Conservation (phyloP, 2,888 invertebrate species). For the Fabriciana adippe region DNA sequence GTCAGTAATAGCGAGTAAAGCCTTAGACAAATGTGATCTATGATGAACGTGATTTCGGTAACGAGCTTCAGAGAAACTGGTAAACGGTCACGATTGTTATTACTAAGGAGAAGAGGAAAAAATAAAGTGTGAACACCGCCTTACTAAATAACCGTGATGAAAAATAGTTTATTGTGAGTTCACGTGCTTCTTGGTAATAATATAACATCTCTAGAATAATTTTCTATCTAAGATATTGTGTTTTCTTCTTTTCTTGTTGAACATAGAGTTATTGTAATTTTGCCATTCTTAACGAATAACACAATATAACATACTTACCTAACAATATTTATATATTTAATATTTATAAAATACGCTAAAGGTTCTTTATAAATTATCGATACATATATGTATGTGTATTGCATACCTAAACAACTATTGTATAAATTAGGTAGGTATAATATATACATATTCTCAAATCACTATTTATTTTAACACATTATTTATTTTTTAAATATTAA, state of each 20-base stretch:
- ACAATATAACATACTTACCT: slow-evolving; percentile 3
- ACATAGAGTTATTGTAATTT: slow-evolving; percentile 62
- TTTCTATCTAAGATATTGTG: slow-evolving; percentile 67
- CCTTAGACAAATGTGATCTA: slow-evolving; percentile 80
- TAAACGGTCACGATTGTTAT: slow-evolving; percentile 70
- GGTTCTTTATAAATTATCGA: no score
- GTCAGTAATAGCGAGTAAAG: slow-evolving; percentile 55
- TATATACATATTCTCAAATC: no score
- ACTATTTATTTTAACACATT: no score
- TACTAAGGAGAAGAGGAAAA: slow-evolving; percentile 64
- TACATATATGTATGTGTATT: no score
- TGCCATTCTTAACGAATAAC: slow-evolving; percentile 33
- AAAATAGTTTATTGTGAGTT: slow-evolving; percentile 78
- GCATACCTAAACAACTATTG: no score
- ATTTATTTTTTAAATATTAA: no score
- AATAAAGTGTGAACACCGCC: slow-evolving; percentile 66
- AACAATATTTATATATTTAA: neutral
- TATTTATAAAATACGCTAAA: neutral
- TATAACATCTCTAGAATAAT: slow-evolving; percentile 50
- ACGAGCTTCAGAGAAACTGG: slow-evolving; percentile 71
- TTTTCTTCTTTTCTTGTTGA: slow-evolving; percentile 58
- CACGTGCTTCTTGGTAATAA: slow-evolving; percentile 78
- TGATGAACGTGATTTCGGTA: slow-evolving; percentile 81
- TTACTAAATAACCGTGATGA: slow-evolving; percentile 74
- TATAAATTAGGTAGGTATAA: no score